Evolutionary conservation across 2,113 vertebrate genomes (phyloP).

Genomic region (Gymnobelideus leadbeateri): DNA sequence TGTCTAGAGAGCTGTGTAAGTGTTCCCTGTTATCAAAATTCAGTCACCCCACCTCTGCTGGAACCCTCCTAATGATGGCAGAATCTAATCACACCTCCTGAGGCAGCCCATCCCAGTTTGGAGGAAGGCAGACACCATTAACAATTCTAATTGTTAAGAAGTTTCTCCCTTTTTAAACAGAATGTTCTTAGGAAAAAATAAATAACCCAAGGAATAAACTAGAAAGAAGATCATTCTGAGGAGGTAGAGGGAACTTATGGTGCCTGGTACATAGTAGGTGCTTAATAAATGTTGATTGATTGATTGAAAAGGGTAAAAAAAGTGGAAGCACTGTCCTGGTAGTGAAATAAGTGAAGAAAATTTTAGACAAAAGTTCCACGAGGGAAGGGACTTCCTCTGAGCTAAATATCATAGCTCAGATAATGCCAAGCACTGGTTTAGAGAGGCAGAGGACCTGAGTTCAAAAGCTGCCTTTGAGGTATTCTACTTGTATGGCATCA

Average conservation of each 20-base stretch:
- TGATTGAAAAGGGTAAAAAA: background rate
- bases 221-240: conserved; percentile 54
- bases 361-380: background rate
- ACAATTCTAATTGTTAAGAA: background rate
- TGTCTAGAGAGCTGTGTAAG: background rate
- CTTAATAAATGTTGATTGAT: background rate
- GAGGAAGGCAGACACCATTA: too few species aligned
- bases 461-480: background rate
- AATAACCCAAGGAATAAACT: background rate
- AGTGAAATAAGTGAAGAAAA: background rate
- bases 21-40: background rate
- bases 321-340: background rate
- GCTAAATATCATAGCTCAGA: background rate
- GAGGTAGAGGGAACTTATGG: conserved; percentile 47
- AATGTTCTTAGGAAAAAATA: conserved; percentile 16
- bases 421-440: background rate
- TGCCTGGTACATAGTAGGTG: background rate
- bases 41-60: background rate
- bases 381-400: background rate
- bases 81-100: background rate
- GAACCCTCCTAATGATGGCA: background rate
- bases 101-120: background rate
- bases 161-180: conserved; percentile 1
- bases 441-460: background rate
- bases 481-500: background rate